Percentiles rank a stretch among this genome's conserved stretches.
Conservation (phyloP, 2,113 vertebrate species). For the Nothoprocta pentlandii region DNA sequence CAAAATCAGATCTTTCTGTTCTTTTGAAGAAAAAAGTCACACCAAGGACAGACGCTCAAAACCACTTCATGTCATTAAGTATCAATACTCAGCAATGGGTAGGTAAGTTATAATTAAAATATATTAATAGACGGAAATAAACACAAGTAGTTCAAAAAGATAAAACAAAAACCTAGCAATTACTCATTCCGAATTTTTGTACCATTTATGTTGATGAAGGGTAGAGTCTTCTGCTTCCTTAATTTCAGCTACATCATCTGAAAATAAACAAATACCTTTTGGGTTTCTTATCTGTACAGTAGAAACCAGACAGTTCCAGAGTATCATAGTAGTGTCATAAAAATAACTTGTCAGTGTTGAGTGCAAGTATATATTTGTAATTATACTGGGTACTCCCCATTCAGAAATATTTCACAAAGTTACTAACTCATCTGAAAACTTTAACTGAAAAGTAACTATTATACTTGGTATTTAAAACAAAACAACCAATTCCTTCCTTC, state of each 20-base stretch:
- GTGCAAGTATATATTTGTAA: not conserved
- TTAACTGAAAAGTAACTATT: not conserved
- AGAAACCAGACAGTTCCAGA: not conserved
- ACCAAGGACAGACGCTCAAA: not conserved
- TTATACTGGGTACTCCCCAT: not conserved
- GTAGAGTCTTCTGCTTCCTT: not conserved
- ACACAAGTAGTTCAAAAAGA: no score
- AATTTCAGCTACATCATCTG: not conserved
- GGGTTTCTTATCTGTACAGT: fast-evolving
- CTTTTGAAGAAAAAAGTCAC: not conserved
- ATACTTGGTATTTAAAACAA: not conserved
- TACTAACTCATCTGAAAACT: not conserved
- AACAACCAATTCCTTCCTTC: not conserved
- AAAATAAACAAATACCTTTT: not conserved
- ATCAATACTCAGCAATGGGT: not conserved
- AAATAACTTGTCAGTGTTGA: not conserved
- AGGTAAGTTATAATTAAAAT: not conserved
- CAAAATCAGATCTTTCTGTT: not conserved
- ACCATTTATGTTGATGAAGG: conserved; percentile 4
- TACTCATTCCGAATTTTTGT: not conserved
- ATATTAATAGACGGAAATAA: not conserved
- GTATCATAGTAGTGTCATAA: not conserved
- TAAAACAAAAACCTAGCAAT: not conserved
- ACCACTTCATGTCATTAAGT: not conserved
- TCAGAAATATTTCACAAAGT: not conserved